Conservation (phyloP, 2,113 vertebrate species). For the Hydrolagus affinis region DNA sequence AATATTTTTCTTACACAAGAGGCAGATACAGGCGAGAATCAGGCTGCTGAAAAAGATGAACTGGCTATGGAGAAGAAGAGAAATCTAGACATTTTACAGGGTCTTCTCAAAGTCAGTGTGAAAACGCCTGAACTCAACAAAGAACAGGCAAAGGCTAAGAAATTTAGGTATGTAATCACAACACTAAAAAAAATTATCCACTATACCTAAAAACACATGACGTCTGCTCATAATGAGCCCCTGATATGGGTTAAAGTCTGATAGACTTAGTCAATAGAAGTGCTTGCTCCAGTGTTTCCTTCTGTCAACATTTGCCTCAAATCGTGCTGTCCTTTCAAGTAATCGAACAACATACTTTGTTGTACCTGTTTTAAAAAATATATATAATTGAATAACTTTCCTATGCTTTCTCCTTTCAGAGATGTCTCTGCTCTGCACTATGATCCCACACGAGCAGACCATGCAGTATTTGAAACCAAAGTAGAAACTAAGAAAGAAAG, state of each 20-base stretch:
- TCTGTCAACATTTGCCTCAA: too few relatives aligned
- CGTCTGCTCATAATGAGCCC: too few relatives aligned
- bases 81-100: constrained; percentile 71
- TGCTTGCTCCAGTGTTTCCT: too few relatives aligned
- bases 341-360: neutral
- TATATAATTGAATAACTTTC: neutral
- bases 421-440: constrained; percentile 77
- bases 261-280: too few relatives aligned
- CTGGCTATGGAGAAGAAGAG: constrained; percentile 75
- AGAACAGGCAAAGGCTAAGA: constrained; percentile 52
- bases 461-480: constrained; percentile 73
- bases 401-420: constrained; percentile 49
- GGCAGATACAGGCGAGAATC: constrained; percentile 25
- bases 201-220: too few relatives aligned
- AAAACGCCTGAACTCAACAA: constrained; percentile 47
- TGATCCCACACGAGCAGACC: constrained; percentile 80
- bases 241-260: too few relatives aligned
- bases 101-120: constrained; percentile 57
- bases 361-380: neutral
- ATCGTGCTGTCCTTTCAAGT: too few relatives aligned
- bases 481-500: constrained; percentile 60
- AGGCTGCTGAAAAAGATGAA: constrained; percentile 48
- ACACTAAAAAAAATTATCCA: neutral
- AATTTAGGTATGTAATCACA: constrained; percentile 64
- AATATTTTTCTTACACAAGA: constrained; percentile 39